Evolutionary conservation across 2,888 invertebrate species (phyloP), one percentile per base, ranked within the genome.

Genomic region (Mylabris sibirica): DNA sequence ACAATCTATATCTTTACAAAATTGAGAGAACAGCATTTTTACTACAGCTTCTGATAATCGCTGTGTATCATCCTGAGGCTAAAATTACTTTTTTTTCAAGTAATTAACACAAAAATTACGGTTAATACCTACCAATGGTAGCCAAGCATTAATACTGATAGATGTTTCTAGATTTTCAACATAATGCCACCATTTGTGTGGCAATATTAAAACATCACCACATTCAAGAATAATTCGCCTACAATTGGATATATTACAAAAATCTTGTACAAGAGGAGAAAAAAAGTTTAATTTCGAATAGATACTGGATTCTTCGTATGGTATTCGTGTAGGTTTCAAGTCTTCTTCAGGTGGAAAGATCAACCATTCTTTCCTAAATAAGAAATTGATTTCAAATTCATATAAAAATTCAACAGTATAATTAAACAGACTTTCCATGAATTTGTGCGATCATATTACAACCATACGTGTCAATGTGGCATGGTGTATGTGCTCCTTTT

Each of bases 131-230:
- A 91, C 92, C 84, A 93, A 84, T 60, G 94, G 93, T 73, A 98
- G 83, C 92, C 92, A 92, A 49, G 87, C 86, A 79, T 92, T 92
- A 6, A 92, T 85, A 65, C 90, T 86, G 38, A 92, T 88, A 61
- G 91, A 88, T 44, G 87, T 83, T 3, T 88, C 86, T 87, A 95
- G 93, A 81, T 97, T 96, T 84, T 96, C 94, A 0, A 98, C 98
- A 86, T 93, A 97, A 86, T 98, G 98, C 98, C 98, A 99, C 98
- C 98, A 99, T 70, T 94, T 93, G 70, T 90, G 89, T 0, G 98
- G 98, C 8, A 99, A 93, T 78, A 94, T 89, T 41, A 99, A 86
- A 0, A 96, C 93, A 84, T 98, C 95, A 0, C 97, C 96, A 11
- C 96, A 92, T 60, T 90, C 87, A 63, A 98, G 84, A 65, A 89